Evolutionary conservation across 1,140 invertebrate species (phyloP).

Genomic region (Popillia japonica): DNA sequence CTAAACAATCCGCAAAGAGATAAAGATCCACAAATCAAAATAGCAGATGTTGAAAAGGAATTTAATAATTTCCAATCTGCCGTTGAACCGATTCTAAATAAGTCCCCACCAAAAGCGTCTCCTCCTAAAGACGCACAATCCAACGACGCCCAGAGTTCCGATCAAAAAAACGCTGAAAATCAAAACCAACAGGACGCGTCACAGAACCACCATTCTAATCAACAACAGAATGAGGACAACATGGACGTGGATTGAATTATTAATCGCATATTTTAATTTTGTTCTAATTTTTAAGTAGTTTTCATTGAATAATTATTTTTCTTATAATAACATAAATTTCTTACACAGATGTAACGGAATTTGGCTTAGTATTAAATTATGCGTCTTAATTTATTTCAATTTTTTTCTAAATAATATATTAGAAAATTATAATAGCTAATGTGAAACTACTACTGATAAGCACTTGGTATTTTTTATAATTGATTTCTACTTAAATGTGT

Average conservation of each 20-base stretch:
- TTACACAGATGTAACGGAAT: slow-evolving; percentile 35
- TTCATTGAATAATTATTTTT: slow-evolving; percentile 28
- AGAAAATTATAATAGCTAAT: slow-evolving; percentile 24
- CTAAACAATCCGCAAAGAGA: slow-evolving; percentile 69
- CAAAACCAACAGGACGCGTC: slow-evolving; percentile 45
- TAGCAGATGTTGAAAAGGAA: slow-evolving; percentile 78
- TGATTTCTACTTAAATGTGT: slow-evolving; percentile 31
- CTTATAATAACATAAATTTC: slow-evolving; percentile 29
- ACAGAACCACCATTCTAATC: slow-evolving; percentile 43
- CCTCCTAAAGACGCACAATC: slow-evolving; percentile 62
- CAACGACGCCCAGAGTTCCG: slow-evolving; percentile 45
- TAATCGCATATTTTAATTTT: slow-evolving; percentile 44
- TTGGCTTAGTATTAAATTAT: slow-evolving; percentile 34
- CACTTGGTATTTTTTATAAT: slow-evolving; percentile 27
- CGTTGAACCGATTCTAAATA: slow-evolving; percentile 80
- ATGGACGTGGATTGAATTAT: slow-evolving; percentile 45
- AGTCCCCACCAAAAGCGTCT: slow-evolving; percentile 81
- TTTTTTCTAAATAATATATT: not conserved
- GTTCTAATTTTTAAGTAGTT: slow-evolving; percentile 36
- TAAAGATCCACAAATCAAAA: slow-evolving; percentile 75
- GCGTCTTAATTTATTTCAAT: slow-evolving; percentile 28
- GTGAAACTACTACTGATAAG: slow-evolving; percentile 23
- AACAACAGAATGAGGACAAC: slow-evolving; percentile 42
- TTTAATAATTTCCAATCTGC: slow-evolving; percentile 73
- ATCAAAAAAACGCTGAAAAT: slow-evolving; percentile 44